A percentile compares a stretch with the other conserved stretches of the same genome.
Evolutionary conservation across 2,888 invertebrate genomes (phyloP).

Genomic region (Chrysodeixis includens): DNA sequence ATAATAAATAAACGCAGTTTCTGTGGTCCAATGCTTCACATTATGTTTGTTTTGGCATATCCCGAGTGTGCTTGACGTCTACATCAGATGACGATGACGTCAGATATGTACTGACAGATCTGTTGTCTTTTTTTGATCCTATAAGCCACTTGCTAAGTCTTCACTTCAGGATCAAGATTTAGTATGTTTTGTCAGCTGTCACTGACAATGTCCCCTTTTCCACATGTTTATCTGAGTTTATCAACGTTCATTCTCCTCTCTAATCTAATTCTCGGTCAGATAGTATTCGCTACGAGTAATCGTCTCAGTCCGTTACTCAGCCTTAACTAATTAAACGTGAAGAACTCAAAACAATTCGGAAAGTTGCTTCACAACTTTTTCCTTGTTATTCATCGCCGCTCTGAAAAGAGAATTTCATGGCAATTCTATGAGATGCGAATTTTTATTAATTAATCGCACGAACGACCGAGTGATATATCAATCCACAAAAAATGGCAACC

Average conservation of each 20-base stretch:
- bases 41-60: too few relatives aligned
- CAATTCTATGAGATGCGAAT: conserved; percentile 26
- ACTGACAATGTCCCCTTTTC: background rate
- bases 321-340: background rate
- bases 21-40: too few relatives aligned
- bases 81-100: too few relatives aligned
- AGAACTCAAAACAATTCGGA: background rate
- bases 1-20: too few relatives aligned
- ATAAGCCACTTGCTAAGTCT: background rate
- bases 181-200: too few relatives aligned
- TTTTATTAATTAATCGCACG: conserved; percentile 47
- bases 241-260: background rate
- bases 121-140: background rate
- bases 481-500: conserved; percentile 40
- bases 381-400: conserved; percentile 13
- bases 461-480: conserved; percentile 32
- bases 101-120: too few relatives aligned
- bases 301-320: background rate
- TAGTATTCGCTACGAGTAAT: background rate
- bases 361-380: background rate
- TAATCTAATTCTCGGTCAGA: background rate
- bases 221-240: background rate
- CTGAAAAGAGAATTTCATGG: conserved; percentile 29
- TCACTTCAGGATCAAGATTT: background rate
- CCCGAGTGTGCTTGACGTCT: too few relatives aligned